These are phyloP conservation scores for Toxonevra muliebris DNA, from an alignment of 2,888 invertebrate genomes.

Conservation along the genomic window DNA sequence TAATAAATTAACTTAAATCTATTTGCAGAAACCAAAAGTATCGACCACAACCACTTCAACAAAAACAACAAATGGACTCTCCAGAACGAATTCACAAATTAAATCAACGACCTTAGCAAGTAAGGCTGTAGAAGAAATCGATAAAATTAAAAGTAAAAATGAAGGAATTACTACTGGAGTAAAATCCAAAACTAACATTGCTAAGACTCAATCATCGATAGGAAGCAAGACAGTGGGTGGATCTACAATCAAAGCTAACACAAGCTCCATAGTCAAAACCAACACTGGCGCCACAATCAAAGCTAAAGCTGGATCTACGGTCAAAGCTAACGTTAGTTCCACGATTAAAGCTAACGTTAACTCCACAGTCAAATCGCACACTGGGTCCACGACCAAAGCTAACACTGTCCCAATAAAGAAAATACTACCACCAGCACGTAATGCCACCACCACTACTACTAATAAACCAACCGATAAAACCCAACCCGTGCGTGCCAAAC, in stretches of 20 bases:
- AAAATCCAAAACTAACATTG: not conserved
- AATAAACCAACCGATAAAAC: slow-evolving; percentile 15
- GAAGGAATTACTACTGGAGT: not conserved
- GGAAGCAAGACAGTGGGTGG: slow-evolving; percentile 26
- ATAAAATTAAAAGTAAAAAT: not conserved
- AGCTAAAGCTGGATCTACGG: not conserved
- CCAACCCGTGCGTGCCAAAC: slow-evolving; percentile 39
- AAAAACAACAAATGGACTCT: slow-evolving; percentile 7
- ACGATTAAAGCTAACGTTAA: too few relatives aligned
- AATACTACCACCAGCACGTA: slow-evolving; percentile 4
- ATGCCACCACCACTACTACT: slow-evolving; percentile 26
- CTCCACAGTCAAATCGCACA: too few relatives aligned
- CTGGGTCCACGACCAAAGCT: too few relatives aligned
- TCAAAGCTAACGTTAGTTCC: too few relatives aligned
- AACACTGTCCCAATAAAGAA: not conserved
- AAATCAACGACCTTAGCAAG: slow-evolving; percentile 20
- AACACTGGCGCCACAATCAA: slow-evolving; percentile 1
- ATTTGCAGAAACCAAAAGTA: slow-evolving; percentile 6
- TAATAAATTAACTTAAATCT: not conserved
- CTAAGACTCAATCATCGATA: not conserved
- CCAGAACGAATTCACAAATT: slow-evolving; percentile 41
- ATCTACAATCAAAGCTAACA: not conserved
- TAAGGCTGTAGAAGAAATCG: slow-evolving; percentile 9
- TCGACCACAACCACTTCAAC: slow-evolving; percentile 1
- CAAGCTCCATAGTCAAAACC: not conserved